Conservation (phyloP, 2,113 vertebrate species). For the Gavialis gangeticus region DNA sequence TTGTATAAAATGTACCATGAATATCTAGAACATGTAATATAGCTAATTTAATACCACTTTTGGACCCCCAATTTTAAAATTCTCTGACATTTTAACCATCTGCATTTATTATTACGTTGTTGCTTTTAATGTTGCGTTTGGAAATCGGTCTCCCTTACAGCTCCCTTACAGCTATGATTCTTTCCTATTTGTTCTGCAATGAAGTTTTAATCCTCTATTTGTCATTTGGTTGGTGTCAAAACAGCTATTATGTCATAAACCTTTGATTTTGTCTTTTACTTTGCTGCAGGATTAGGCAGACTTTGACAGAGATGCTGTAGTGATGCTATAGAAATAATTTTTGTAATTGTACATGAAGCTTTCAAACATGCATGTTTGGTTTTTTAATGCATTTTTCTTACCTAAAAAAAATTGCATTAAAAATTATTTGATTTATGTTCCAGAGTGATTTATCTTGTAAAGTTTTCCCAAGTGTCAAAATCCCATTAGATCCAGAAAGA, state of each 20-base stretch:
- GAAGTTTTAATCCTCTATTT: not conserved
- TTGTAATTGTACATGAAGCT: not conserved
- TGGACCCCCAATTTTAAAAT: not conserved
- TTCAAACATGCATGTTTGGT: not conserved
- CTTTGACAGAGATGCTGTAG: not conserved
- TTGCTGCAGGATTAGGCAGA: not conserved
- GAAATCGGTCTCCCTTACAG: not conserved
- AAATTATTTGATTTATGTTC: not conserved
- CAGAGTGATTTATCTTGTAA: not conserved
- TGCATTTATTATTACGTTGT: accelerated
- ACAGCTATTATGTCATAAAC: not conserved
- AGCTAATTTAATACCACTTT: constrained; percentile 22
- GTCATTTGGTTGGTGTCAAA: not conserved
- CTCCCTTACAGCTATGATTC: not conserved
- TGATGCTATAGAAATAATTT: not conserved
- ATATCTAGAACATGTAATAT: constrained; percentile 1
- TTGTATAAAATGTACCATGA: constrained; percentile 61
- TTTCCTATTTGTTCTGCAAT: not conserved
- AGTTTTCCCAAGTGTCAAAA: not conserved
- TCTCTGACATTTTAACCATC: not conserved
- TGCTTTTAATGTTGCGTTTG: not conserved
- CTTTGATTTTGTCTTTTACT: not conserved
- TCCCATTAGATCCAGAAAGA: not conserved
- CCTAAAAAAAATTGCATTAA: not conserved
- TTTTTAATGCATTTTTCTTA: not conserved